phyloP scores from a whole-genome alignment of 2,888 invertebrate genomes.

The Pherbina coryleti region DNA sequence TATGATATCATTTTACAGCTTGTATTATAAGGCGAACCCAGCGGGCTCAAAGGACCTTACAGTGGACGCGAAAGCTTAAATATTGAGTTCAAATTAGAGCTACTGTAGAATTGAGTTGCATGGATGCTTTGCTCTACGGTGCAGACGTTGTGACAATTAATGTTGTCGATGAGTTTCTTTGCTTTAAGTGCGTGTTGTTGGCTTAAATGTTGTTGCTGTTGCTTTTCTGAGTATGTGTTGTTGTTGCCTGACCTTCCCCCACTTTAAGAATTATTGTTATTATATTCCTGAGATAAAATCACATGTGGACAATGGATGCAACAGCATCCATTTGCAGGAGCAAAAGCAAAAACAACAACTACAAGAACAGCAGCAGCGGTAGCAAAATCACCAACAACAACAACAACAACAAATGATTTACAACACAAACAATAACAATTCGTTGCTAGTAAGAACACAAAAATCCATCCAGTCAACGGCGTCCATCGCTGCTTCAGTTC shows the following conservation, averaged over 20 bases:
- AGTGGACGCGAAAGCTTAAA: constrained; percentile 37
- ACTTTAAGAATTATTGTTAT: constrained; percentile 68
- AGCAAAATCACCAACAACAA: constrained; percentile 10
- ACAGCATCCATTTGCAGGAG: constrained; percentile 18
- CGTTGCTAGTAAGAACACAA: constrained; percentile 28
- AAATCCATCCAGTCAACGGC: constrained; percentile 13
- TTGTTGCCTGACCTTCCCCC: constrained; percentile 61
- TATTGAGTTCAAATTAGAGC: neutral
- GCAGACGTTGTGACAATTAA: constrained; percentile 58
- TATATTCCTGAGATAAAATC: constrained; percentile 58
- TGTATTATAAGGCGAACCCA: constrained; percentile 46
- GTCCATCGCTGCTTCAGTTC: neutral
- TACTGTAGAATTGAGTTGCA: neutral
- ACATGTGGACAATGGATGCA: constrained; percentile 38
- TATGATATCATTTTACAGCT: constrained; percentile 69
- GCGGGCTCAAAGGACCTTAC: constrained; percentile 23
- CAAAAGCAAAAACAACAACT: constrained; percentile 22
- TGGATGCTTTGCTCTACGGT: constrained; percentile 40
- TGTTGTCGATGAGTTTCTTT: constrained; percentile 61
- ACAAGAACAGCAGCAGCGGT: neutral
- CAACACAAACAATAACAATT: constrained; percentile 42
- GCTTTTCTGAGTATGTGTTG: constrained; percentile 44
- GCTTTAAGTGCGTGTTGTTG: constrained; percentile 25
- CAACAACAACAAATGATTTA: constrained; percentile 38
- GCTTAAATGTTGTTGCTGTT: constrained; percentile 30